A percentile compares a stretch with the other conserved stretches of the same genome.
Conservation (phyloP, 2,113 vertebrate species). For the Elephas maximus region DNA sequence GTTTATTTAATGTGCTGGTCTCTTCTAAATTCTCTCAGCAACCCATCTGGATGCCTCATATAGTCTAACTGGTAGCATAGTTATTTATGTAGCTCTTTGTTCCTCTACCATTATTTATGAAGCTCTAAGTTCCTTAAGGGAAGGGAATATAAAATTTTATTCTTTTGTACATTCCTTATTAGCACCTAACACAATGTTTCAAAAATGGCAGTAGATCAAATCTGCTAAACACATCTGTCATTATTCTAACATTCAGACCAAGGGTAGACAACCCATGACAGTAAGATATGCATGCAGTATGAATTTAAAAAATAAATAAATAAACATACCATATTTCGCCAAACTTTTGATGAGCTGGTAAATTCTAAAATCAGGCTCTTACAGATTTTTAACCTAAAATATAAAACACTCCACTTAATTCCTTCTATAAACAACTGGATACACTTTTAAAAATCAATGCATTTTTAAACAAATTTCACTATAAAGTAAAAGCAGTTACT, state of each 20-base stretch:
- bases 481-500: conserved; percentile 44
- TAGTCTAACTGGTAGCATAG: not conserved
- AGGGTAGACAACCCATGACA: not conserved
- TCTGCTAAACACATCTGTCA: not conserved
- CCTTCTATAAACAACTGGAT: conserved; percentile 60
- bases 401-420: conserved; percentile 86
- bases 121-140: not conserved
- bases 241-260: not conserved
- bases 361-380: conserved; percentile 84
- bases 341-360: conserved; percentile 86
- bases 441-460: not conserved
- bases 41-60: not conserved
- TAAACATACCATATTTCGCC: conserved; percentile 89
- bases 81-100: not conserved
- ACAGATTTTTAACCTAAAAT: conserved; percentile 88
- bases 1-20: not conserved
- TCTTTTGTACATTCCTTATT: not conserved
- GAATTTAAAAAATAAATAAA: conserved; percentile 72
- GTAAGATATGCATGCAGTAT: conserved; percentile 65
- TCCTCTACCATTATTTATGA: not conserved
- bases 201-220: conserved; percentile 2
- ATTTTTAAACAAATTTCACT: not conserved
- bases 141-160: not conserved
- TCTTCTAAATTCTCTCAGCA: not conserved
- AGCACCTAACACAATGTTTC: not conserved